Conservation (phyloP, 2,888 invertebrate species). For the Drosophila neotestacea region DNA sequence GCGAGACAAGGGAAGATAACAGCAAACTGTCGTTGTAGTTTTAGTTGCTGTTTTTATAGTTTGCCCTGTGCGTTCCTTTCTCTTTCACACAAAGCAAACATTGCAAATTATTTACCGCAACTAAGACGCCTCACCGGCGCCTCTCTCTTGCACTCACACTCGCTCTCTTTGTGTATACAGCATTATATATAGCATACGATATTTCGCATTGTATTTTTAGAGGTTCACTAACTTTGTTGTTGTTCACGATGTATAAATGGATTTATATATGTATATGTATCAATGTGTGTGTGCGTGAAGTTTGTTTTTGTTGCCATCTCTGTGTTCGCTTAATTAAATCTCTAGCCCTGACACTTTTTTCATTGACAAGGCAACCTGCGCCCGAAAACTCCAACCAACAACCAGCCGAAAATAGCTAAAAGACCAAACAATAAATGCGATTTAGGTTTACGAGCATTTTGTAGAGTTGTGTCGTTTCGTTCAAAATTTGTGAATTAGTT, state of each 20-base stretch:
- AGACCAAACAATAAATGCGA: slow-evolving; percentile 67
- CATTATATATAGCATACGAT: no score
- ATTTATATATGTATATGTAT: not conserved
- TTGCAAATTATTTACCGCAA: slow-evolving; percentile 48
- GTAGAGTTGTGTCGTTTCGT: no score
- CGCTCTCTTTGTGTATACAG: slow-evolving; percentile 21
- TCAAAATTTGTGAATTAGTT: no score
- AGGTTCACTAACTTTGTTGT: slow-evolving; percentile 72
- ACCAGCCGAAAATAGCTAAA: slow-evolving; percentile 52
- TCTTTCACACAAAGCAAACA: slow-evolving; percentile 47
- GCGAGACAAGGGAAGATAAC: slow-evolving; percentile 24
- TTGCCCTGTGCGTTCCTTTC: slow-evolving; percentile 36
- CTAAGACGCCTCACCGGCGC: slow-evolving; percentile 40
- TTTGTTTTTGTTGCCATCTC: slow-evolving; percentile 25
- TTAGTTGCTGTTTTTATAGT: slow-evolving; percentile 8
- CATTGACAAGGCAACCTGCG: slow-evolving; percentile 74
- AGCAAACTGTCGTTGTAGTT: slow-evolving; percentile 18
- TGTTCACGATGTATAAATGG: slow-evolving; percentile 33
- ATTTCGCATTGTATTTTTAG: slow-evolving; percentile 64
- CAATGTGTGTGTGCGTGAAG: slow-evolving; percentile 7
- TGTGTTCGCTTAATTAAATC: slow-evolving; percentile 73
- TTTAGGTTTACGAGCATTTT: slow-evolving; percentile 54
- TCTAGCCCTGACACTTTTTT: slow-evolving; percentile 80
- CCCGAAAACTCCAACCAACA: slow-evolving; percentile 42
- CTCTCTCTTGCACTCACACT: slow-evolving; percentile 16